These are phyloP conservation scores for Coreoperca whiteheadi DNA, from an alignment of 2,113 vertebrate species.

Conservation along the genomic window DNA sequence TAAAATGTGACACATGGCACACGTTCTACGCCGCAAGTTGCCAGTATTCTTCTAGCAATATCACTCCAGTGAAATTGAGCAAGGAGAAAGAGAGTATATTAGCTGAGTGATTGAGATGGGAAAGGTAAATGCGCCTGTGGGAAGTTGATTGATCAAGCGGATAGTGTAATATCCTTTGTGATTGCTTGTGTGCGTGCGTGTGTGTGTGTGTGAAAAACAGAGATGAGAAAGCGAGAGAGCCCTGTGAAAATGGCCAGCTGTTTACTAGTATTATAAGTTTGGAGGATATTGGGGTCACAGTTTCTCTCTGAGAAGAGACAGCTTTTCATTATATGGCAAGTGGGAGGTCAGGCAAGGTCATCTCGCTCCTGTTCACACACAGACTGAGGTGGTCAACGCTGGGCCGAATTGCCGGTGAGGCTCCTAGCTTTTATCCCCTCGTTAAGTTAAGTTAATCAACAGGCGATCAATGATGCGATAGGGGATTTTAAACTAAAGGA, in stretches of 20 bases:
- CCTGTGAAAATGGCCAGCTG: constrained; percentile 21
- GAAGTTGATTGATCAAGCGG: constrained; percentile 58
- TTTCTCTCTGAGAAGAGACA: constrained; percentile 41
- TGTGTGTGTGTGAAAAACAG: constrained; percentile 16
- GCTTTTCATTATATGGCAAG: constrained; percentile 64
- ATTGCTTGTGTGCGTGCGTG: constrained; percentile 18
- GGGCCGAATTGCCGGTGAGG: background rate
- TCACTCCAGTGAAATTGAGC: constrained; percentile 55
- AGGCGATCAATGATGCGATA: constrained; percentile 7
- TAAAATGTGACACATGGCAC: constrained; percentile 42
- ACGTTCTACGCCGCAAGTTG: constrained; percentile 12
- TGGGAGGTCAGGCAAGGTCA: constrained; percentile 41
- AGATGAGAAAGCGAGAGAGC: background rate
- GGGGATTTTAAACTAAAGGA: constrained; percentile 24
- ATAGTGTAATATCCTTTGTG: constrained; percentile 55
- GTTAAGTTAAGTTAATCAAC: constrained; percentile 61
- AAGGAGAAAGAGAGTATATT: constrained; percentile 45
- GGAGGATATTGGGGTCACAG: constrained; percentile 65
- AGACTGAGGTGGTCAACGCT: constrained; percentile 22
- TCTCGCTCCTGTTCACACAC: background rate
- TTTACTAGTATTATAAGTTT: constrained; percentile 63
- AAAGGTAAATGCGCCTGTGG: constrained; percentile 49
- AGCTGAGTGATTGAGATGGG: constrained; percentile 58
- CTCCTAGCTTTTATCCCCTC: constrained; percentile 22
- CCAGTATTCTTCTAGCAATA: constrained; percentile 19